phyloP scores from a whole-genome alignment of 1,140 invertebrate genomes.

The Drosophila takahashii region DNA sequence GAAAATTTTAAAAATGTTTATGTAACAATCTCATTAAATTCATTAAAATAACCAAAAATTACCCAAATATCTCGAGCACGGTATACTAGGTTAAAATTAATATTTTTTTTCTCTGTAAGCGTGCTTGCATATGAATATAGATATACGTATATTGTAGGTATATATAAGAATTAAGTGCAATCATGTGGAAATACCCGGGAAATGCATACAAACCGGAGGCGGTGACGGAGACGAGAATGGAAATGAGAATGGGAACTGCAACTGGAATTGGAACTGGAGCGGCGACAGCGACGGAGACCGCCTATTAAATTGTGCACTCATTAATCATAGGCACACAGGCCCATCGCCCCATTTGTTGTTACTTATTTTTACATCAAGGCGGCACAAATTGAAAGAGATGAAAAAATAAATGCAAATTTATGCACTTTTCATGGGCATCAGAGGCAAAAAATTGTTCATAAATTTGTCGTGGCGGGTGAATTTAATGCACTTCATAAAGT shows the following conservation, averaged over 20 bases:
- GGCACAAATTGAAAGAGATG: conserved; percentile 39
- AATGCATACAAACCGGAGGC: conserved; percentile 52
- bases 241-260: conserved; percentile 15
- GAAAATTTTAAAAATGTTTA: neutral
- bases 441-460: conserved; percentile 32
- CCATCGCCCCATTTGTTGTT: conserved; percentile 32
- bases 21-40: neutral
- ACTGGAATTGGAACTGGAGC: conserved; percentile 5
- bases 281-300: conserved; percentile 55
- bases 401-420: conserved; percentile 75
- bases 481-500: conserved; percentile 76
- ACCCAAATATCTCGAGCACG: no score
- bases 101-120: conserved; percentile 9
- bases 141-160: conserved; percentile 23
- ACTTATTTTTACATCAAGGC: conserved; percentile 58
- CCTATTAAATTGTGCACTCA: conserved; percentile 81
- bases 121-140: conserved; percentile 34
- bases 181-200: conserved; percentile 77
- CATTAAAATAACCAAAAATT: no score
- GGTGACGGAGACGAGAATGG: conserved; percentile 13
- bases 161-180: conserved; percentile 73
- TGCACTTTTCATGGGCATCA: conserved; percentile 66
- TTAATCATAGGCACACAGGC: conserved; percentile 68
- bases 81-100: neutral
- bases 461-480: conserved; percentile 50